Base-by-base conservation (phyloP, 2,797 vertebrate genomes). In the Pristis pectinata region DNA sequence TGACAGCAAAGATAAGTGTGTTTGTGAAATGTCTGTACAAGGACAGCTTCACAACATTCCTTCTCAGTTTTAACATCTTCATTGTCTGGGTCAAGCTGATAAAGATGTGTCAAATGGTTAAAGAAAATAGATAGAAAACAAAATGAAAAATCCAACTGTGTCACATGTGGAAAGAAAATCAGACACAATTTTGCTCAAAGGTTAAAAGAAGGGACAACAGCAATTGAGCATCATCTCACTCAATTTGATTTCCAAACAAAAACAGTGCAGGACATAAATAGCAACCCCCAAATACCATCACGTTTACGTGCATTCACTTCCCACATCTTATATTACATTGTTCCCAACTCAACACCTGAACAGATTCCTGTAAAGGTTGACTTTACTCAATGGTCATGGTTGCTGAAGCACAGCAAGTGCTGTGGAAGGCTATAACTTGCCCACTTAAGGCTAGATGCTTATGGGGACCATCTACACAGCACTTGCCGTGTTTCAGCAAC, bases 1-100 rank as follows among this genome's bases (percentile, higher is more conserved):
- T 96, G 83, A 99, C 98, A 91, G 98, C 98, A 96, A 99, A 98
- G 96, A 99, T 98, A 95, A 99, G 98, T 0, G 98, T 99, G 97
- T 99, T 99, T 96, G 98, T 99, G 95, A 99, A 99, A 96, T 99
- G 99, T 91, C 98, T 98, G 95, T 99, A 99, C 95, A 99, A 95
- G 27, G 98, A 98, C 0, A 99, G 98, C 95, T 99, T 99, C 96
- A 99, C 98, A 91, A 99, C 96, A 56, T 99, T 99, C 95, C 98
- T 98, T 95, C 99, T 98, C 94, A 99, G 97, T 97, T 98, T 99
- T 95, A 99, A 96, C 44, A 99, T 97, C 95, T 98, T 98, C 96
- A 98, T 99, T 95, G 98, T 99, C 96, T 99, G 99, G 95, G 98
- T 99, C 96, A 99, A 96, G 95, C 99, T 99, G 97, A 99, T 99